phyloP scores from a whole-genome alignment of 2,797 vertebrate genomes.

The Glossophaga mutica region DNA sequence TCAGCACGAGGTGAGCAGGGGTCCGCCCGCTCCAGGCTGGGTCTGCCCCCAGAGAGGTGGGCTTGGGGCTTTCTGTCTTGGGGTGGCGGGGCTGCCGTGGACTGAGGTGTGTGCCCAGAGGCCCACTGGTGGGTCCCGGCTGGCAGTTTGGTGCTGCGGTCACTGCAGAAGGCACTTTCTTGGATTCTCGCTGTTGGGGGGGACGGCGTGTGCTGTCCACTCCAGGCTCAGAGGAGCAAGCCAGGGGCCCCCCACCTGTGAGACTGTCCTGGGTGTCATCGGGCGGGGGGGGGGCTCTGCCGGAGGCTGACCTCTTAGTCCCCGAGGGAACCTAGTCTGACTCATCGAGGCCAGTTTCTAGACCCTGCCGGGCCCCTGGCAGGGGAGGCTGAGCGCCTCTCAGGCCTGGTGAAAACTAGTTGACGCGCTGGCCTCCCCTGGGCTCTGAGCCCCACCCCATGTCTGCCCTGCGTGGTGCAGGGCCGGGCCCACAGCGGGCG shows the following conservation, averaged over 20 bases:
- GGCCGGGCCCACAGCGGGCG: not conserved
- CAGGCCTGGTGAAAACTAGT: not conserved
- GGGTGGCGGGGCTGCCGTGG: not conserved
- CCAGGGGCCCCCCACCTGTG: not conserved
- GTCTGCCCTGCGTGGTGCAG: not conserved
- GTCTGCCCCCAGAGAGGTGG: not conserved
- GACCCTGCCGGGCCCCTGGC: not conserved
- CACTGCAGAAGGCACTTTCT: not conserved
- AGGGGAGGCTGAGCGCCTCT: not conserved
- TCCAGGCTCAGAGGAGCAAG: not conserved
- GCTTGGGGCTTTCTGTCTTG: not conserved
- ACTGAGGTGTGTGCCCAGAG: not conserved
- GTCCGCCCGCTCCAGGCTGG: accelerated
- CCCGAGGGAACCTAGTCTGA: not conserved
- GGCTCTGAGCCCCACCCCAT: not conserved
- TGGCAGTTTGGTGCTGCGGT: too few relatives aligned
- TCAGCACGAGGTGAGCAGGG: accelerated
- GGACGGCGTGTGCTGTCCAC: accelerated
- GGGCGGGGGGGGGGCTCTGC: not conserved
- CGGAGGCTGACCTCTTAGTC: not conserved
- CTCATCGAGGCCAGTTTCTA: not conserved
- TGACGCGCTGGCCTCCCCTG: not conserved
- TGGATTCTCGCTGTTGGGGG: accelerated
- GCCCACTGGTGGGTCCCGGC: not conserved
- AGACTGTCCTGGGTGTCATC: not conserved